Evolutionary conservation across 2,797 vertebrate genomes (phyloP).

Genomic region (Denticeps clupeoides): DNA sequence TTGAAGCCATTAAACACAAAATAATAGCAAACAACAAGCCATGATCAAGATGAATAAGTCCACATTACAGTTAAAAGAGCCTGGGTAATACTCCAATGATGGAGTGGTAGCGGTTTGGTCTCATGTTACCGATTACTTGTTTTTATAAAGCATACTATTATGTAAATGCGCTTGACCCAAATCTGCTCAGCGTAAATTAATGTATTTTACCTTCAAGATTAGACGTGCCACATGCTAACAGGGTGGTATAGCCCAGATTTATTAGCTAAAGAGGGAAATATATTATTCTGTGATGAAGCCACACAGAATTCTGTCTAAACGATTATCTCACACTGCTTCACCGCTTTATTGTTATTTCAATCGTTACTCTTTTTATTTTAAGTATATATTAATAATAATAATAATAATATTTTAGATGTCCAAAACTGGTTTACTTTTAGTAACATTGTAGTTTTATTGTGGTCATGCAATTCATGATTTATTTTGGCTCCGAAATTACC

Average conservation of each 20-base stretch:
- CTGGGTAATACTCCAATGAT: slow-evolving; percentile 44
- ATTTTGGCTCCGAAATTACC: too few relatives aligned
- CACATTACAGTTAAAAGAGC: slow-evolving; percentile 41
- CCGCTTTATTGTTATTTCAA: slow-evolving; percentile 20
- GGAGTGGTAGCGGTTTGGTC: slow-evolving; percentile 48
- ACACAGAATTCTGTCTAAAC: slow-evolving; percentile 40
- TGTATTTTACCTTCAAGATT: slow-evolving; percentile 62
- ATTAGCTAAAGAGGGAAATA: slow-evolving; percentile 43
- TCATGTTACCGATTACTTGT: slow-evolving; percentile 46
- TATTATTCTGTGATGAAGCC: slow-evolving; percentile 44
- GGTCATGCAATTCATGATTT: too few relatives aligned
- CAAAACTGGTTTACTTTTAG: too few relatives aligned
- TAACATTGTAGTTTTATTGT: too few relatives aligned
- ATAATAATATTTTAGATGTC: too few relatives aligned
- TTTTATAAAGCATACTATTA: slow-evolving; percentile 59
- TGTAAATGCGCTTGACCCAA: slow-evolving; percentile 63
- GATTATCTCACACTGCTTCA: slow-evolving; percentile 41
- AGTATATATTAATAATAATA: too few relatives aligned
- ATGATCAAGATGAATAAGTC: slow-evolving; percentile 26
- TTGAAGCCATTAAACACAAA: slow-evolving; percentile 3
- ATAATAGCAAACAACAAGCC: slow-evolving; percentile 12
- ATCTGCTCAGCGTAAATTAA: slow-evolving; percentile 61
- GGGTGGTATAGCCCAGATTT: slow-evolving; percentile 35
- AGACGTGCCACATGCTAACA: slow-evolving; percentile 42
- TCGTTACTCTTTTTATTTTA: slow-evolving; percentile 30